A percentile compares a stretch with the other conserved stretches of the same genome.
These are phyloP conservation scores for Rhadinocentrus ornatus DNA, from an alignment of 2,797 vertebrate genomes.

Conservation along the genomic window DNA sequence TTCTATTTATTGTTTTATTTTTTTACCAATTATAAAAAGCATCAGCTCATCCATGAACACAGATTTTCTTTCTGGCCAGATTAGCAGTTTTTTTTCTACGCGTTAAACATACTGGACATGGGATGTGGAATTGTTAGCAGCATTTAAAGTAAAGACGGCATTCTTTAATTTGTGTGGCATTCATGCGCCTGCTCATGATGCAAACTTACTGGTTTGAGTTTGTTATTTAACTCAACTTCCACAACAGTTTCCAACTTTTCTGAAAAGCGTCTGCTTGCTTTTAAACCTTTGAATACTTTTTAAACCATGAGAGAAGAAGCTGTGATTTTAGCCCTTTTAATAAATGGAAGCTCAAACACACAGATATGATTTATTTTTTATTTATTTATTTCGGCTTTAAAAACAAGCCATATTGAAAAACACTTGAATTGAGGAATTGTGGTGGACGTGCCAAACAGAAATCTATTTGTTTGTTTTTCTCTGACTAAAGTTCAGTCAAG, in stretches of 20 bases:
- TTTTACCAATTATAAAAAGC: background rate
- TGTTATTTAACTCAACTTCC: slow-evolving; percentile 37
- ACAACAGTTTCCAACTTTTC: slow-evolving; percentile 22
- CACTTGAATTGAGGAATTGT: background rate
- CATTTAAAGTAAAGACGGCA: slow-evolving; percentile 40
- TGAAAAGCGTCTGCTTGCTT: slow-evolving; percentile 36
- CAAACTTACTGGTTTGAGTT: slow-evolving; percentile 23
- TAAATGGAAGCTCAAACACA: background rate
- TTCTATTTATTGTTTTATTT: background rate
- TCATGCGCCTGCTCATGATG: slow-evolving; percentile 20
- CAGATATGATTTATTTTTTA: background rate
- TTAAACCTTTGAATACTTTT: slow-evolving; percentile 51
- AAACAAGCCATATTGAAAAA: background rate
- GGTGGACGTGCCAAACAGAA: background rate
- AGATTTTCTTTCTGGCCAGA: background rate
- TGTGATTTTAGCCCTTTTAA: slow-evolving; percentile 24
- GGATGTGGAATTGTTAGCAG: slow-evolving; percentile 24
- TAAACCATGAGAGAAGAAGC: slow-evolving; percentile 32
- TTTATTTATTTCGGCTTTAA: background rate
- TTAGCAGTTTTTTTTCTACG: background rate
- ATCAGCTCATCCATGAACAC: background rate
- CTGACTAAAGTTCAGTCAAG: background rate
- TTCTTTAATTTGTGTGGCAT: slow-evolving; percentile 11
- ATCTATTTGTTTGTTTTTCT: background rate
- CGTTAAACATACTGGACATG: slow-evolving; percentile 37